Conservation (phyloP, 2,888 invertebrate species). For the Ecdyonurus torrentis region DNA sequence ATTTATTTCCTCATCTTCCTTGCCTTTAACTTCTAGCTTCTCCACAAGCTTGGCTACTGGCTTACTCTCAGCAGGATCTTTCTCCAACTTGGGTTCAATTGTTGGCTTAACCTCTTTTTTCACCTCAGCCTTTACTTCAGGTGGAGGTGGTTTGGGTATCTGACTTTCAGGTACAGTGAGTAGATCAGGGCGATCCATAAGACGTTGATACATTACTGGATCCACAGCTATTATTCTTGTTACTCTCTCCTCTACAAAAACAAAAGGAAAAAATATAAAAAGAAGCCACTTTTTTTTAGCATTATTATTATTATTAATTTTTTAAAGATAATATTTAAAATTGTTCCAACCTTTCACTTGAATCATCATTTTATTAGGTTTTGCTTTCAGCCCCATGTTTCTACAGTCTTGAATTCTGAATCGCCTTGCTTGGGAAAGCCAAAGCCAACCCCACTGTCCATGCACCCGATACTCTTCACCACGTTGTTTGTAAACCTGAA, state of each 20-base stretch:
- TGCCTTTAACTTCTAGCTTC: slow-evolving; percentile 16
- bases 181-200: slow-evolving; percentile 3
- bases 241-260: slow-evolving; percentile 36
- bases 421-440: slow-evolving; percentile 60
- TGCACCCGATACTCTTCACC: slow-evolving; percentile 96
- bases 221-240: slow-evolving; percentile 65
- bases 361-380: slow-evolving; percentile 59
- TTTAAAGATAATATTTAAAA: background rate
- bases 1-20: slow-evolving; percentile 8
- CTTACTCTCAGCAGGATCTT: slow-evolving; percentile 5
- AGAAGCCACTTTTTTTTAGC: background rate
- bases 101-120: slow-evolving; percentile 26
- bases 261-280: background rate
- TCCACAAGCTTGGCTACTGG: slow-evolving; percentile 10
- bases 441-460: slow-evolving; percentile 96
- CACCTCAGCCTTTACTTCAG: slow-evolving; percentile 10
- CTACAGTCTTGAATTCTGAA: slow-evolving; percentile 36
- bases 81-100: slow-evolving; percentile 18
- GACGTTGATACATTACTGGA: slow-evolving; percentile 50
- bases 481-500: slow-evolving; percentile 80
- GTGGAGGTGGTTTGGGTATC: background rate
- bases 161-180: background rate
- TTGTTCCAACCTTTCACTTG: slow-evolving; percentile 36
- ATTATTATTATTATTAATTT: background rate
- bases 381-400: slow-evolving; percentile 41